Evolutionary conservation across 2,113 vertebrate genomes (phyloP), one percentile per base, ranked within the genome.

Genomic region (Chamaetylas fuelleborni): DNA sequence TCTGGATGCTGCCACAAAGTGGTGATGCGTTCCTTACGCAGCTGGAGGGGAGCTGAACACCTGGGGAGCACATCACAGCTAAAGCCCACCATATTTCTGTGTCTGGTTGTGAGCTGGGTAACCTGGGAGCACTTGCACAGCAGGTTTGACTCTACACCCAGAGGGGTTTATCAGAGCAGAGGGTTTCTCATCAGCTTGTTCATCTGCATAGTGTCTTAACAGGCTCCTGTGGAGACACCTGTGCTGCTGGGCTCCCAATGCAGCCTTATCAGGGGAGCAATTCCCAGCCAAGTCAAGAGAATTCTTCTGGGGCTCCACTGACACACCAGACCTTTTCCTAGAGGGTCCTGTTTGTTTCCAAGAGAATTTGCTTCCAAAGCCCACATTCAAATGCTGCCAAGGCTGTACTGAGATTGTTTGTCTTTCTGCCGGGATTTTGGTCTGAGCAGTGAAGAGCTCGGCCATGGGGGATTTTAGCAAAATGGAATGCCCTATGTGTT

Each of bases 351-450:
- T 53, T 87, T 77, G 14, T 54, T 82, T 82, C 50, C 71, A 42
- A 79, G 36, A 47, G 24, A 82, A 11, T 73, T 85, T 86, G 13
- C 13, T 53, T 54, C 23, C 67, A 43, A 8, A 47, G 19, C 8
- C 45, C 45, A 6, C 54, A 77, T 56, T 48, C 24, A 85, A 73
- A 62, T 33, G 3, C 33, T 73, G 24, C 18, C 60, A 67, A 73
- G 45, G 26, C 23, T 60, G 22, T 38, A 58, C 12, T 0, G 1
- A 73, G 47, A 10, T 19, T 36, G 4, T 11, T 51, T 0, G 0
- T 91, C 14, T 58, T 26, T 71, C 64, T 64, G 10, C 12, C 0
- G 0, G 31, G 43, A 14, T 92, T 86, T 71, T 1, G 1, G 17
- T 86, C 67, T 64, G 40, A 87, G 20, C 53, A 79, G 40, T 22